A percentile compares a stretch with the other conserved stretches of the same genome.
These are phyloP conservation scores for Alviniconcha marisindica DNA, from an alignment of 1,140 invertebrate species.

Conservation along the genomic window DNA sequence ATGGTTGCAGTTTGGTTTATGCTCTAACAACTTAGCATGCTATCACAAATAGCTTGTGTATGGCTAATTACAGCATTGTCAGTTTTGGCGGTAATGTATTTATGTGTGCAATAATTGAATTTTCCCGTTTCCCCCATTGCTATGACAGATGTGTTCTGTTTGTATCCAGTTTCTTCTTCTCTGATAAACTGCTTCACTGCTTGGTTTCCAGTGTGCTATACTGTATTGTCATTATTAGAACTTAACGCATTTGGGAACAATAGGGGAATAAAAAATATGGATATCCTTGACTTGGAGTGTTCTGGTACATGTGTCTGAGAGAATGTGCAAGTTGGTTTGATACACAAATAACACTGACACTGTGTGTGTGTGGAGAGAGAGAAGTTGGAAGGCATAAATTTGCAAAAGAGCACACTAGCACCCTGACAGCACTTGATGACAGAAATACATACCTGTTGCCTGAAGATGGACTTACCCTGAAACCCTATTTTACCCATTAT, in stretches of 20 bases:
- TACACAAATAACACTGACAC: too few relatives aligned
- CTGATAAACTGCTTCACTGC: constrained; percentile 25
- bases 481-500: too few relatives aligned
- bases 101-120: constrained; percentile 37
- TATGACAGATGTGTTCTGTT: not conserved
- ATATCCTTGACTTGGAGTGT: constrained; percentile 36
- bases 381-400: too few relatives aligned
- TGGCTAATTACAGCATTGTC: too few relatives aligned
- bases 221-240: constrained; percentile 37
- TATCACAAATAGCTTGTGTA: too few relatives aligned
- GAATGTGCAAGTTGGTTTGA: not conserved
- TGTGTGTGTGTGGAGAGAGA: not conserved
- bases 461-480: too few relatives aligned
- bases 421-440: too few relatives aligned
- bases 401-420: too few relatives aligned
- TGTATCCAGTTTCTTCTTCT: constrained; percentile 19
- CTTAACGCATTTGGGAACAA: constrained; percentile 37
- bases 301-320: constrained; percentile 13
- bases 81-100: constrained; percentile 31
- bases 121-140: not conserved
- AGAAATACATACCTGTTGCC: too few relatives aligned
- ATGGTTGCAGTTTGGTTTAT: too few relatives aligned
- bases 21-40: too few relatives aligned
- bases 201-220: constrained; percentile 37
- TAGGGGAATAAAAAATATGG: constrained; percentile 39